Conservation (phyloP, 2,797 vertebrate species). For the Limosa lapponica region DNA sequence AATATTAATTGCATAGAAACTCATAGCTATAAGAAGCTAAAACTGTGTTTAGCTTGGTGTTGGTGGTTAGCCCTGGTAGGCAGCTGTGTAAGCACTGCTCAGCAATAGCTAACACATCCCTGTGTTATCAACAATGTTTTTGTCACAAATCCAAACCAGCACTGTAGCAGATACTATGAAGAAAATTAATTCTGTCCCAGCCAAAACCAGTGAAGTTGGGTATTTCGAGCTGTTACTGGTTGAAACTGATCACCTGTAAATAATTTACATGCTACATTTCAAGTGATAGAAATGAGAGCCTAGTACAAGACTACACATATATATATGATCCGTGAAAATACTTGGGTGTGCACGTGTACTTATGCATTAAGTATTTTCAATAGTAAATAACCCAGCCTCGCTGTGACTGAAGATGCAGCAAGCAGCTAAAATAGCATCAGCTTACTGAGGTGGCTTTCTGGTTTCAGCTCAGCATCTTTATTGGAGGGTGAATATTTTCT, state of each 20-base stretch:
- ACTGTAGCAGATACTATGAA: background rate
- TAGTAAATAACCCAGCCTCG: background rate
- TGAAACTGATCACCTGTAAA: background rate
- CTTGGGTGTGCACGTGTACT: background rate
- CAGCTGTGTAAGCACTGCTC: background rate
- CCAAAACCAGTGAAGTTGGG: background rate
- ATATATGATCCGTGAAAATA: background rate
- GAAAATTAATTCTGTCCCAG: background rate
- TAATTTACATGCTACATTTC: background rate
- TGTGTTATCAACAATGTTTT: background rate
- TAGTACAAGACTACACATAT: background rate
- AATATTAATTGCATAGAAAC: background rate
- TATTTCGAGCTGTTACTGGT: background rate
- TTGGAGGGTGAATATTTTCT: background rate
- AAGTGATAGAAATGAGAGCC: background rate
- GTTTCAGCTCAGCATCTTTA: background rate
- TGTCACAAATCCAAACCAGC: background rate
- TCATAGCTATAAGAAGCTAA: background rate
- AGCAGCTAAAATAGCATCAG: background rate
- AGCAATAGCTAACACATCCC: background rate
- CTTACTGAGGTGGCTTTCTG: background rate
- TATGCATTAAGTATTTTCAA: conserved; percentile 7
- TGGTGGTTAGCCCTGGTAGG: background rate
- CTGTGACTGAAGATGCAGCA: background rate
- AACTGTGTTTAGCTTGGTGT: background rate